Evolutionary conservation across 2,797 vertebrate species (phyloP).

Genomic region (Xiphorhynchus erythropygius): DNA sequence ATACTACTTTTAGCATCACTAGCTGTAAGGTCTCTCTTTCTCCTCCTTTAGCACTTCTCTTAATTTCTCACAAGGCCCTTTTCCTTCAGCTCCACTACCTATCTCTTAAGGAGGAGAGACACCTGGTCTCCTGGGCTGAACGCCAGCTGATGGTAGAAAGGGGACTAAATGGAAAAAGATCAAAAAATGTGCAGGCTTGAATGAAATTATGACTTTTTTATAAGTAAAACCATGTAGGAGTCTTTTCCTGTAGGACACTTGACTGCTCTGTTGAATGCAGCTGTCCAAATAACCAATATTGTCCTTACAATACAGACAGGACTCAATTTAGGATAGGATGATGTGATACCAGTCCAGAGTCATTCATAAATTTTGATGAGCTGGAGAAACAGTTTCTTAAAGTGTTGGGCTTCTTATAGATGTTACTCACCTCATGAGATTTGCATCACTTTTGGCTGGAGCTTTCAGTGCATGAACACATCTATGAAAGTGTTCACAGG

Average conservation of each 20-base stretch:
- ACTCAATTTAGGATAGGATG: neutral
- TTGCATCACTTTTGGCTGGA: neutral
- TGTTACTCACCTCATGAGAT: neutral
- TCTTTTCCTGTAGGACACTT: neutral
- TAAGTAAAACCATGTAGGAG: neutral
- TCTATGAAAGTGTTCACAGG: neutral
- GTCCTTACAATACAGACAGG: neutral
- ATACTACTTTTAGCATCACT: neutral
- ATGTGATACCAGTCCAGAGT: neutral
- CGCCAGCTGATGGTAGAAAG: neutral
- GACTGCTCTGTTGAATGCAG: neutral
- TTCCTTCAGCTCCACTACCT: neutral
- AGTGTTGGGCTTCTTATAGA: neutral
- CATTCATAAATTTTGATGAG: neutral
- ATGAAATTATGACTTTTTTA: neutral
- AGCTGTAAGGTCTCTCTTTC: neutral
- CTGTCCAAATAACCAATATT: neutral
- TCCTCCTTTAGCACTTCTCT: neutral
- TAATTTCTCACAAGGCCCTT: neutral
- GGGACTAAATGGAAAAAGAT: neutral
- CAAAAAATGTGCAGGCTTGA: neutral
- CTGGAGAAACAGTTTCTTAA: neutral
- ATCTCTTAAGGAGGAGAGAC: neutral
- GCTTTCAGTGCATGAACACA: neutral
- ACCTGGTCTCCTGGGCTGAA: neutral